Base-by-base conservation (phyloP, 2,797 vertebrate species). In the Myotis myotis region DNA sequence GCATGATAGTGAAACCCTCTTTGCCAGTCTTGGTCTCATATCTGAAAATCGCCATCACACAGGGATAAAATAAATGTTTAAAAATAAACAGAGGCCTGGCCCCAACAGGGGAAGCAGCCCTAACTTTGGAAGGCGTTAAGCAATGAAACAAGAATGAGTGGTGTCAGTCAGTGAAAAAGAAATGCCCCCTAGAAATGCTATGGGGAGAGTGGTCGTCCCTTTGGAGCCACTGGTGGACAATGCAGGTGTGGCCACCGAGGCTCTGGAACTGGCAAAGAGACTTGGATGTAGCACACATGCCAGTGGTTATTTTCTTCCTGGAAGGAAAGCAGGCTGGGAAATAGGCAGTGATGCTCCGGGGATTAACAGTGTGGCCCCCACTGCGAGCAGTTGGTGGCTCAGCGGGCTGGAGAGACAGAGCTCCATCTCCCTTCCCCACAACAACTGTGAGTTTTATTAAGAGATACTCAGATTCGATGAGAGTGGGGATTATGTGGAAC, bases 401-500 rank as follows among this genome's bases (percentile, higher is more conserved):
- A 96, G 95, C 60, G 0, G 95, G 96, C 95, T 94, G 82, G n/a
- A 95, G 91, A 96, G 53, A 87, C 70, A 88, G 41, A 95, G 90
- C 55, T 88, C 85, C 87, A 30, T 70, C 85, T 95, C 79, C 95
- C 79, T 96, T 96, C 85, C 95, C 92, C 64, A 83, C 75, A 78
- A 93, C 94, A 94, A 97, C 96, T 97, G 96, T 93, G 97, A 96
- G 75, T 92, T 96, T 97, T 97, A 97, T 96, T 97, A 97, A 97
- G 96, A 95, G 95, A 94, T 25, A 83, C 86, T 95, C 91, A 88
- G 93, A 95, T 87, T 85, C 66, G 0, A 71, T 93, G 95, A 91
- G 93, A 92, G 36, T 78, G 60, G 79, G 96, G 90, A 96, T 96
- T 97, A 95, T 78, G 76, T 23, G 72, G 80, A 93, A 89, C 36